Percentiles rank a stretch among this genome's conserved stretches.
Conservation (phyloP, 2,113 vertebrate species). For the Hylia prasina region DNA sequence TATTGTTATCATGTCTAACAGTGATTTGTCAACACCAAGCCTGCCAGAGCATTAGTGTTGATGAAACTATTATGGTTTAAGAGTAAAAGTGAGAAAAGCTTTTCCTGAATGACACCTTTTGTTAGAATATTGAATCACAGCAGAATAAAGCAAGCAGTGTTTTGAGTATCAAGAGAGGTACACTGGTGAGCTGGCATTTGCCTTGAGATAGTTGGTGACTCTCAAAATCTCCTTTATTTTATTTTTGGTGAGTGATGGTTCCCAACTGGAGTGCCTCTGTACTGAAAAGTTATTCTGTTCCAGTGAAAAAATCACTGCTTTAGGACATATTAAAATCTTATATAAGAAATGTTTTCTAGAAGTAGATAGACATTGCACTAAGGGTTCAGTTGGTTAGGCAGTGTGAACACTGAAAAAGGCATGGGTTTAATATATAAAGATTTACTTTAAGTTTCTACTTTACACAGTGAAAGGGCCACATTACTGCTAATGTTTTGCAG, state of each 20-base stretch:
- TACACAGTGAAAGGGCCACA: neutral
- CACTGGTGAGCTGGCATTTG: neutral
- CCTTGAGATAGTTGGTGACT: neutral
- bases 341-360: neutral
- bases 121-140: neutral
- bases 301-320: neutral
- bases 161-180: neutral
- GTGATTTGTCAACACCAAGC: neutral
- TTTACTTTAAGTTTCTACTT: neutral
- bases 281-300: neutral
- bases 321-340: neutral
- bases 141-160: neutral
- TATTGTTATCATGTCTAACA: neutral
- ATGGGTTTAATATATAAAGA: neutral
- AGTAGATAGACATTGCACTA: neutral
- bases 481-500: neutral
- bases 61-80: neutral
- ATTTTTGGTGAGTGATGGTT: neutral
- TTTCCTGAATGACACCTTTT: neutral
- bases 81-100: neutral
- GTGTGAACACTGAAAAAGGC: neutral
- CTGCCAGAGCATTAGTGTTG: neutral
- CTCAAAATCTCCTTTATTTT: neutral
- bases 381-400: neutral
- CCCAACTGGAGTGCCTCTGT: neutral